Conservation (phyloP, 64 coral and sea anemone species). For the Platygyra sinensis region DNA sequence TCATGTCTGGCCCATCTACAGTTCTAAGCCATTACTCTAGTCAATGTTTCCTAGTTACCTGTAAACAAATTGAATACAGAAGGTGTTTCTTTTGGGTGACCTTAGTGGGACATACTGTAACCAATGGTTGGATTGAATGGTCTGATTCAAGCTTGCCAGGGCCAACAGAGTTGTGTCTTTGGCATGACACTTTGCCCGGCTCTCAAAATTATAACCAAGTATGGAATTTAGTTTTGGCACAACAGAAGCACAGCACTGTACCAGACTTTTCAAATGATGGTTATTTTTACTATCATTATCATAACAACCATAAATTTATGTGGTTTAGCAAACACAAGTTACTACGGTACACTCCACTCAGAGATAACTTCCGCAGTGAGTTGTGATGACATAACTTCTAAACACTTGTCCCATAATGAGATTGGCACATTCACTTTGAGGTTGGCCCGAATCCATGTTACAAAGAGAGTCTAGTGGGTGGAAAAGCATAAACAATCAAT, state of each 20-base stretch:
- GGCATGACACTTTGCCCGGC: too few relatives aligned
- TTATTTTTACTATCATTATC: too few relatives aligned
- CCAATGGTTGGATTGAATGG: too few relatives aligned
- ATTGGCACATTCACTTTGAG: slow-evolving; percentile 82
- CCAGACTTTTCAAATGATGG: too few relatives aligned
- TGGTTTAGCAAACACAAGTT: too few relatives aligned
- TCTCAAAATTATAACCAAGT: too few relatives aligned
- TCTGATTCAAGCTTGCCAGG: too few relatives aligned
- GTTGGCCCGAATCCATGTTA: slow-evolving; percentile 99
- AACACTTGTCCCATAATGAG: slow-evolving; percentile 87
- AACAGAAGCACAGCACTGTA: too few relatives aligned
- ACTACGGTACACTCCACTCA: slow-evolving; percentile 91
- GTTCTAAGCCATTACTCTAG: slow-evolving; percentile 88
- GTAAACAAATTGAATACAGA: background rate
- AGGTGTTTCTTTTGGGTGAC: background rate
- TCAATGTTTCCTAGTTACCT: slow-evolving; percentile 92
- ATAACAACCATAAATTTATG: too few relatives aligned
- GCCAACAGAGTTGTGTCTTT: too few relatives aligned
- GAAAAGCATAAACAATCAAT: background rate
- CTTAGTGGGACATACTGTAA: too few relatives aligned
- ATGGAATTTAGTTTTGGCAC: too few relatives aligned
- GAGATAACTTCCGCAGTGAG: slow-evolving; percentile 95
- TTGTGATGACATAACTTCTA: slow-evolving; percentile 82
- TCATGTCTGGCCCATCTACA: slow-evolving; percentile 81
- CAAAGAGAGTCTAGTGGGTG: slow-evolving; percentile 87